A percentile compares a stretch with the other conserved stretches of the same genome.
phyloP scores from a whole-genome alignment of 2,888 invertebrate species.

The Nysson spinosus region DNA sequence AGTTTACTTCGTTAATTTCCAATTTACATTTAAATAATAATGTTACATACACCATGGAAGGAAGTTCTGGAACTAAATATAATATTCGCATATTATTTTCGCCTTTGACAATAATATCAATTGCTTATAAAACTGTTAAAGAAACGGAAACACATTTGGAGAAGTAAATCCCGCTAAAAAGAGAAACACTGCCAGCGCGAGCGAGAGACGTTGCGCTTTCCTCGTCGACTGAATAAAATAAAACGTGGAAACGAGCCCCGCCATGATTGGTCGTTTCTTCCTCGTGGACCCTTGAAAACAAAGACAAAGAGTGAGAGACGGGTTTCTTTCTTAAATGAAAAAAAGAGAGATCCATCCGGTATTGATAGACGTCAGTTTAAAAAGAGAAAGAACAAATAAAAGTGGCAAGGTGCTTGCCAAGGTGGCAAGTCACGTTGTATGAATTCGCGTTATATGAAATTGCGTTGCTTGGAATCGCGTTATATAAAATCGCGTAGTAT shows the following conservation, averaged over 20 bases:
- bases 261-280: constrained; percentile 28
- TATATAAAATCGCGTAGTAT: too few species aligned
- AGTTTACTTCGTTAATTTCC: too few species aligned
- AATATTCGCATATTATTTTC: too few species aligned
- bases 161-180: too few species aligned
- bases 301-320: too few species aligned
- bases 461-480: too few species aligned
- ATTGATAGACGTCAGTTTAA: constrained; percentile 19
- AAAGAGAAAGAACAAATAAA: background rate
- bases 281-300: constrained; percentile 12
- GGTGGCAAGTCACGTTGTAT: background rate
- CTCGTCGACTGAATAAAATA: constrained; percentile 34
- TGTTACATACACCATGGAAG: too few species aligned
- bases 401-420: background rate
- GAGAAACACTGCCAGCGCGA: constrained; percentile 51
- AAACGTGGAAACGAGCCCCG: background rate
- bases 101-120: background rate
- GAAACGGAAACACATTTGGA: constrained; percentile 23
- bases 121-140: background rate
- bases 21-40: too few species aligned
- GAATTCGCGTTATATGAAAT: constrained; percentile 1
- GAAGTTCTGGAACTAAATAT: too few species aligned
- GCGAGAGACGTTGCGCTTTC: constrained; percentile 34
- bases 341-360: constrained; percentile 19
- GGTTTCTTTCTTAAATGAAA: too few species aligned